A percentile compares a stretch with the other conserved stretches of the same genome.
phyloP scores from a whole-genome alignment of 2,797 vertebrate genomes.

The Limnodromus scolopaceus region DNA sequence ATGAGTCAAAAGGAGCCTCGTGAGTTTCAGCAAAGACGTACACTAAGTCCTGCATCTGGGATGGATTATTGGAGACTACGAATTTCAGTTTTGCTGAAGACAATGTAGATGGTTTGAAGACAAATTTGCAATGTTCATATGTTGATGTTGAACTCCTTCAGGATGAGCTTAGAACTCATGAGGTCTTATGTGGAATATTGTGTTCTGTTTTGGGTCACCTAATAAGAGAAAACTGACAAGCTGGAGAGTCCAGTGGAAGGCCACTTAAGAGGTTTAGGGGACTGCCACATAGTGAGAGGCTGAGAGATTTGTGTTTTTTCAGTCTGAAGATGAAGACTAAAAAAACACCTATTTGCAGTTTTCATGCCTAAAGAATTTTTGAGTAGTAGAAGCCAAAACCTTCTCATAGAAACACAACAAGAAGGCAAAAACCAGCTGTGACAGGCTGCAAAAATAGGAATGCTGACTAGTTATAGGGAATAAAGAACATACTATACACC shows the following conservation, averaged over 20 bases:
- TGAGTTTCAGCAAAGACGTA: neutral
- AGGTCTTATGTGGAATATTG: neutral
- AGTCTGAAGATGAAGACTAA: neutral
- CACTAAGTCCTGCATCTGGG: no score
- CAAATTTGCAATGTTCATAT: neutral
- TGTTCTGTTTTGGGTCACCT: neutral
- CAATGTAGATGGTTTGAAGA: neutral
- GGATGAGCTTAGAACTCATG: neutral
- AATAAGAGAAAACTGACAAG: neutral
- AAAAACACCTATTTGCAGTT: neutral
- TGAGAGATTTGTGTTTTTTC: neutral
- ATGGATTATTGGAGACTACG: neutral
- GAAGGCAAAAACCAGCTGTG: neutral
- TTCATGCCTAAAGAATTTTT: neutral
- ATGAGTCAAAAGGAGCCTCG: neutral
- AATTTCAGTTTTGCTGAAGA: neutral
- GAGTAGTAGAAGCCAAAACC: neutral
- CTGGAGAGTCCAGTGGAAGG: neutral
- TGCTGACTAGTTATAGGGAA: neutral
- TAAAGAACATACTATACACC: neutral
- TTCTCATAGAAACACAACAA: neutral
- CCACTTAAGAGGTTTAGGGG: neutral
- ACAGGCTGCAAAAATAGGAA: neutral
- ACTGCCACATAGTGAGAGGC: neutral
- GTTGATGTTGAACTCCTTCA: neutral